These are phyloP conservation scores for Tiliqua scincoides DNA, from an alignment of 2,113 vertebrate genomes.

Conservation along the genomic window DNA sequence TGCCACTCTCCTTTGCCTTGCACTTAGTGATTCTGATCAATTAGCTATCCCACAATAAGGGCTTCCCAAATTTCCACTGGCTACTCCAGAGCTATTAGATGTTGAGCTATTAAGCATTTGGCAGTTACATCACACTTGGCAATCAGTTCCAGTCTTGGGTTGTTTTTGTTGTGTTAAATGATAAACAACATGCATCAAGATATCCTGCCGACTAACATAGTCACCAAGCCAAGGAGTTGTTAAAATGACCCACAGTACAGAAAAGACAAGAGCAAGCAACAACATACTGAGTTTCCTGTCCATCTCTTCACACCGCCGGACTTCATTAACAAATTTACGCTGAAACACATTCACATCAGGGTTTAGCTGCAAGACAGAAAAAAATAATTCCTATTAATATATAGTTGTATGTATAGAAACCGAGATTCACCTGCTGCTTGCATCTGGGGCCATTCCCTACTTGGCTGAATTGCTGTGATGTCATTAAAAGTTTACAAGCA, in stretches of 20 bases:
- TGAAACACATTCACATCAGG: conserved; percentile 98
- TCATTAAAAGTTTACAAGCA: background rate
- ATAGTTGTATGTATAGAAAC: background rate
- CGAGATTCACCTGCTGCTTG: background rate
- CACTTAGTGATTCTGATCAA: background rate
- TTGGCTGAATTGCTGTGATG: background rate
- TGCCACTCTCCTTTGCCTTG: background rate
- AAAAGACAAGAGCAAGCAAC: background rate
- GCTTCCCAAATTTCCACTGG: background rate
- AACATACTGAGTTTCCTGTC: conserved; percentile 93
- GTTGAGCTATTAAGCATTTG: background rate
- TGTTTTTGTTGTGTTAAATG: background rate
- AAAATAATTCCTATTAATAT: background rate
- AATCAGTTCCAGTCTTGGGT: background rate
- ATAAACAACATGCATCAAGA: background rate
- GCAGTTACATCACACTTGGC: background rate
- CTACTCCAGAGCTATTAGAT: no score
- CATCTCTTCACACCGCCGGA: conserved; percentile 97
- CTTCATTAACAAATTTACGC: conserved; percentile 97
- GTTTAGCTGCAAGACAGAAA: conserved; percentile 84
- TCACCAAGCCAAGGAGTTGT: background rate
- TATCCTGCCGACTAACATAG: background rate
- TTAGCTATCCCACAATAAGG: background rate
- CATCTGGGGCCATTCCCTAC: background rate
- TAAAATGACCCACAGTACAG: background rate